Evolutionary conservation across 2,797 vertebrate genomes (phyloP).

Genomic region (Hippoglossus hippoglossus): DNA sequence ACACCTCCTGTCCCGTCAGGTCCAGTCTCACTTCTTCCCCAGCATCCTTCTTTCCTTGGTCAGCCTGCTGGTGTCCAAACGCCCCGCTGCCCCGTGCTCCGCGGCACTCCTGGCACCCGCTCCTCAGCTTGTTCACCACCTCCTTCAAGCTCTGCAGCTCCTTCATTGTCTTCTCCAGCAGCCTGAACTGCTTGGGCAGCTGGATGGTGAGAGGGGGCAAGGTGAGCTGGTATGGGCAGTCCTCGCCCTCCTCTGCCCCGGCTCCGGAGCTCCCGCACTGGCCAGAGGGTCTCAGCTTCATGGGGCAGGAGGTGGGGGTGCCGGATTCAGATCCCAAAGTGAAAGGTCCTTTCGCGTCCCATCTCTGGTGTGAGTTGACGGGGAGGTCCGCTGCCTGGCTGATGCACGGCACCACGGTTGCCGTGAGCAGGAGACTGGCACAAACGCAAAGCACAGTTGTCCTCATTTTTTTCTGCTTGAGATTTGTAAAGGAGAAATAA

Average conservation of each 20-base stretch:
- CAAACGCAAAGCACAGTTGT: conserved; percentile 77
- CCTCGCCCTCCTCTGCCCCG: conserved; percentile 79
- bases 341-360: conserved; percentile 69
- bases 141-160: conserved; percentile 93
- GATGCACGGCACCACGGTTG: conserved; percentile 22
- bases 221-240: conserved; percentile 91
- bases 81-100: conserved; percentile 68
- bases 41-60: conserved; percentile 82
- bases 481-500: conserved; percentile 42
- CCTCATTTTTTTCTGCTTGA: conserved; percentile 82
- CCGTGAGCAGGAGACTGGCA: conserved; percentile 79
- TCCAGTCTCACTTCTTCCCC: conserved; percentile 62
- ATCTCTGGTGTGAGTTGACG: conserved; percentile 67
- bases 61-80: conserved; percentile 82
- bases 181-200: conserved; percentile 90
- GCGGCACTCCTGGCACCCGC: conserved; percentile 90
- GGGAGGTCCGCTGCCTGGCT: conserved; percentile 63
- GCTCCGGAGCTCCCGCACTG: conserved; percentile 83
- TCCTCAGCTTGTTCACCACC: conserved; percentile 89
- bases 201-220: conserved; percentile 93
- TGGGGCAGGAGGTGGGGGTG: conserved; percentile 79
- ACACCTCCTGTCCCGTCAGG: conserved; percentile 44
- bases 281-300: conserved; percentile 87
- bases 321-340: conserved; percentile 72
- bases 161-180: conserved; percentile 92